Conservation (phyloP, 2,797 vertebrate genomes). For the Acanthurus lineatus region DNA sequence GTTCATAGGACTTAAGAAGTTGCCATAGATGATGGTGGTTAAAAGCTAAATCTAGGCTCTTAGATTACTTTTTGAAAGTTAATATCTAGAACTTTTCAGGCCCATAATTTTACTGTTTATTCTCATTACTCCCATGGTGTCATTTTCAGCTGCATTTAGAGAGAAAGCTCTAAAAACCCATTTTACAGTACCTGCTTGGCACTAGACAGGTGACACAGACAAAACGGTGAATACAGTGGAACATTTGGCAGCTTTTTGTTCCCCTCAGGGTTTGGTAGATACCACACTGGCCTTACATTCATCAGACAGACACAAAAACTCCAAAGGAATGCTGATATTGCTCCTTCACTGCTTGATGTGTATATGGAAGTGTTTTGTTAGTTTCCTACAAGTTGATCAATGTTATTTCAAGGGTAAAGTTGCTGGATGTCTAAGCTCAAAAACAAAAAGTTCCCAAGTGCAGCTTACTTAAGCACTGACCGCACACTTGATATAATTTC, state of each 20-base stretch:
- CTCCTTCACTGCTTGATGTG: background rate
- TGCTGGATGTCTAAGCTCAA: background rate
- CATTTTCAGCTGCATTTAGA: background rate
- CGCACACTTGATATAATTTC: background rate
- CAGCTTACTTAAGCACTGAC: slow-evolving; percentile 4
- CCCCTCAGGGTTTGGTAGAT: background rate
- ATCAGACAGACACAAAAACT: background rate
- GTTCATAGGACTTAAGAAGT: background rate
- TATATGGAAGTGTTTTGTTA: background rate
- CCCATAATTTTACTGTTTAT: too few species aligned
- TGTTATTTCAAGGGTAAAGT: background rate
- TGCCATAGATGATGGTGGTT: background rate
- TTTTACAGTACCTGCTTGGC: background rate
- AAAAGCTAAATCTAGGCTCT: background rate
- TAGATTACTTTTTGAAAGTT: background rate
- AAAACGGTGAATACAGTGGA: too few species aligned
- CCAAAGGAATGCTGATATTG: background rate
- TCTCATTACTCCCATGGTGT: background rate
- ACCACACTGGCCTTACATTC: background rate
- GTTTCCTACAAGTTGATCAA: background rate
- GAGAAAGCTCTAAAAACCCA: background rate
- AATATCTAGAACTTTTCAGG: background rate
- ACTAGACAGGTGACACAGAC: background rate
- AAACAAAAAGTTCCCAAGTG: background rate
- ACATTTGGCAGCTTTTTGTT: too few species aligned